Conservation (phyloP, 2,888 invertebrate genomes). For the Tetanocera ferruginea region DNA sequence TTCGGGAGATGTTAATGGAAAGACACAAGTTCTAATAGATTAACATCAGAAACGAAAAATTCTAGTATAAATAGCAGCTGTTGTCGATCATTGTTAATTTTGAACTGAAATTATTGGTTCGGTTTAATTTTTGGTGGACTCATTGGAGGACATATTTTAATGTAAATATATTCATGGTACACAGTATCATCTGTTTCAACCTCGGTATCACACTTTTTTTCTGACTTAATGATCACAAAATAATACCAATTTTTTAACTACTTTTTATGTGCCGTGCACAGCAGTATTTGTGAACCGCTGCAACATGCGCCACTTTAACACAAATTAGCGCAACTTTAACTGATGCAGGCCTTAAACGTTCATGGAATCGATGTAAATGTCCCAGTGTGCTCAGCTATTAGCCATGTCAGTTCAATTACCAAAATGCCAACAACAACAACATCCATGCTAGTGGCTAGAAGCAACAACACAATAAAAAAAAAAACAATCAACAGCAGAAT, state of each 20-base stretch:
- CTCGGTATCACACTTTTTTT: too few species aligned
- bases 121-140: too few species aligned
- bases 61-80: too few species aligned
- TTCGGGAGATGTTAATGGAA: neutral
- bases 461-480: slow-evolving; percentile 3
- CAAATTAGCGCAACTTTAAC: slow-evolving; percentile 53
- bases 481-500: slow-evolving; percentile 4
- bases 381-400: slow-evolving; percentile 41
- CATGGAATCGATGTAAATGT: slow-evolving; percentile 38
- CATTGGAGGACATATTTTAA: too few species aligned
- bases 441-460: slow-evolving; percentile 9
- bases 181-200: too few species aligned
- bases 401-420: slow-evolving; percentile 48
- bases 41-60: too few species aligned
- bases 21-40: too few species aligned
- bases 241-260: neutral
- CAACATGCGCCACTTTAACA: slow-evolving; percentile 51
- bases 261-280: neutral
- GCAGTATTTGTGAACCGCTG: slow-evolving; percentile 38
- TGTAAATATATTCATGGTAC: too few species aligned
- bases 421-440: slow-evolving; percentile 37
- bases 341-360: slow-evolving; percentile 39
- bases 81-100: neutral
- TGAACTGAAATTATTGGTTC: too few species aligned
- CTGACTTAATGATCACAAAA: neutral